A percentile compares a stretch with the other conserved stretches of the same genome.
Evolutionary conservation across 1,140 invertebrate genomes (phyloP).

Genomic region (Cryptotermes secundus): DNA sequence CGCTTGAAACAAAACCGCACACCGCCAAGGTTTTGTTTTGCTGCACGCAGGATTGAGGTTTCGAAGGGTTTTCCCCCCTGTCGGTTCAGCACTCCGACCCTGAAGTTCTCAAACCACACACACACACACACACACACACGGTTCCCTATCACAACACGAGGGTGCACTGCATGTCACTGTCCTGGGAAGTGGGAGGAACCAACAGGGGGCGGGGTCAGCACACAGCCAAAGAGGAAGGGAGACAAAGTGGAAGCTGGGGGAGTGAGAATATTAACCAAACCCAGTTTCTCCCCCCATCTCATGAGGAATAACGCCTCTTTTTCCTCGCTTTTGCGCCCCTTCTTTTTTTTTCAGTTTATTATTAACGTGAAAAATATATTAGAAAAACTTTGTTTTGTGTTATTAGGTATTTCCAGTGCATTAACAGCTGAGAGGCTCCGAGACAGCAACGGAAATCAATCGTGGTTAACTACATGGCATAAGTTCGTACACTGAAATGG

Average conservation of each 20-base stretch:
- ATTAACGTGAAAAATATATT: not conserved
- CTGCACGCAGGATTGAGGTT: not conserved
- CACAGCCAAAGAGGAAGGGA: not conserved
- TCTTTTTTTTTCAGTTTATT: not conserved
- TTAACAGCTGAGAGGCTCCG: not conserved
- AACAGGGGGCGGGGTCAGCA: not conserved
- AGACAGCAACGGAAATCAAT: not conserved
- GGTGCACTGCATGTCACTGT: not conserved
- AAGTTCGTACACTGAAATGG: too few relatives aligned
- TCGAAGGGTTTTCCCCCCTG: not conserved
- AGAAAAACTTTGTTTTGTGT: not conserved
- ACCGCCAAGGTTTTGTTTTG: slow-evolving; percentile 4
- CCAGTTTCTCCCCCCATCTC: not conserved
- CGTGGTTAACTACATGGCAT: not conserved
- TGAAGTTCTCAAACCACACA: not conserved
- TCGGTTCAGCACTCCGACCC: not conserved
- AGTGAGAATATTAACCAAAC: slow-evolving; percentile 9
- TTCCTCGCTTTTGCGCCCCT: not conserved
- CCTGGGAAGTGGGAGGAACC: not conserved
- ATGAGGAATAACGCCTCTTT: not conserved
- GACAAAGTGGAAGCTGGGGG: not conserved
- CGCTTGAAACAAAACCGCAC: not conserved
- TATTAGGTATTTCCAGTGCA: not conserved
- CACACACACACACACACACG: not conserved
- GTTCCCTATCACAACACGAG: not conserved